Evolutionary conservation across 2,113 vertebrate species (phyloP), one percentile per base, ranked within the genome.

Genomic region (Sinocyclocheilus anshuiensis): DNA sequence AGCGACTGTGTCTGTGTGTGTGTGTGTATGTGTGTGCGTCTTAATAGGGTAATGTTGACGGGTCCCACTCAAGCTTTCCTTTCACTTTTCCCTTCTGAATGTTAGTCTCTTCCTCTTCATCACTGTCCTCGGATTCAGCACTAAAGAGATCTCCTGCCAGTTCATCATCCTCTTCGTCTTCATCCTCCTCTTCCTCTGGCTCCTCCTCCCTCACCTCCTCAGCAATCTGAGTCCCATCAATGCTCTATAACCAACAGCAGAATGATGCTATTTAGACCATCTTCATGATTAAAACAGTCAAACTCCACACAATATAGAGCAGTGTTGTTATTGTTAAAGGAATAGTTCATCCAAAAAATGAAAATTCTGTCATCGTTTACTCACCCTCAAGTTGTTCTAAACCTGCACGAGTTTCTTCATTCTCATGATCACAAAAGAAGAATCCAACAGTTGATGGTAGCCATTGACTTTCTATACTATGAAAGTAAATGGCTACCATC

Each of bases 11-110:
- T 45, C 8, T 84, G 50, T 88, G 84, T 88, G 39, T 53, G 39
- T 90, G 65, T 79, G 57, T 87, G 79, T 69, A 0, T 53, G 39
- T 90, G 65, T 79, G 57, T 87, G 79, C 63, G 0, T 86, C 87
- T 94, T 97, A 99, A 93, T 98, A 99, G 0, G 93, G 94, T 85
- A 96, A 90, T 81, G 96, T 95, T 86, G 96, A 96, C 91, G 96
- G 95, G 89, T 98, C 96, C 98, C 97, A 97, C 92, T 97, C 96
- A 88, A 96, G 90, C 91, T 97, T 97, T 87, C 94, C 94, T 89
- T 94, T 94, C 89, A 96, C 96, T 90, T 92, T 93, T 59, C 89
- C 88, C 6, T 91, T 94, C 85, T 93, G 93, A 91, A 92, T 92
- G 84, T 90, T 93, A 83, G 92, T 91, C 50, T 86, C 81, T 76